Percentiles rank a stretch among this genome's conserved stretches.
phyloP scores from a whole-genome alignment of 2,888 invertebrate genomes.

The Aporophyla nigra region DNA sequence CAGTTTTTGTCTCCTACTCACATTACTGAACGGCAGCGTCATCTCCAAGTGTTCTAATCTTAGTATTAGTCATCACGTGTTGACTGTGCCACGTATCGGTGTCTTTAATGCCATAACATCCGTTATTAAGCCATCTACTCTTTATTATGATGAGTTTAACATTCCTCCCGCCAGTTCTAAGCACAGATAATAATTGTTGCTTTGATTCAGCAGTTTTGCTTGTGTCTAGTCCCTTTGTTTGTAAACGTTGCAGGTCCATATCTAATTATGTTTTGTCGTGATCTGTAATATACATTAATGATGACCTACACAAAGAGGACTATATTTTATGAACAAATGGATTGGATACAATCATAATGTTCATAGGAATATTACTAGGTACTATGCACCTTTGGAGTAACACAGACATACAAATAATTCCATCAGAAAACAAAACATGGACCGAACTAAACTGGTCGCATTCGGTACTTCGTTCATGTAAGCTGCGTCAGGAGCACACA shows the following conservation, averaged over 20 bases:
- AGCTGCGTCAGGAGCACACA: neutral
- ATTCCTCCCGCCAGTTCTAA: constrained; percentile 48
- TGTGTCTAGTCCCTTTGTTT: constrained; percentile 41
- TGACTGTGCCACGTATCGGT: constrained; percentile 48
- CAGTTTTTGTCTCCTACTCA: neutral
- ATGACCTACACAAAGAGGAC: neutral
- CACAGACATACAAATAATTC: neutral
- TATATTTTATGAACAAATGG: neutral
- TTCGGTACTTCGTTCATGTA: neutral
- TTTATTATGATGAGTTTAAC: constrained; percentile 69
- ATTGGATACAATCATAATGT: neutral
- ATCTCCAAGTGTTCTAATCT: constrained; percentile 38
- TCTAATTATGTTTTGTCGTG: constrained; percentile 22
- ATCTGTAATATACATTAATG: neutral
- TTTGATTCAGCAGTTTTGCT: constrained; percentile 36
- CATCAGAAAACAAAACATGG: no score
- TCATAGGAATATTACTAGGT: neutral
- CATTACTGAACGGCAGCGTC: neutral
- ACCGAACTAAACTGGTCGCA: neutral
- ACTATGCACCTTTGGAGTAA: neutral
- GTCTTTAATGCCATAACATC: constrained; percentile 59
- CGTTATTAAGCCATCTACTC: constrained; percentile 53
- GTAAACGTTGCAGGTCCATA: neutral
- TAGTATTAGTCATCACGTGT: constrained; percentile 43
- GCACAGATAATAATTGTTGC: constrained; percentile 49